Base-by-base conservation (phyloP, 2,888 invertebrate genomes). In the Leptinotarsa tumamoca region DNA sequence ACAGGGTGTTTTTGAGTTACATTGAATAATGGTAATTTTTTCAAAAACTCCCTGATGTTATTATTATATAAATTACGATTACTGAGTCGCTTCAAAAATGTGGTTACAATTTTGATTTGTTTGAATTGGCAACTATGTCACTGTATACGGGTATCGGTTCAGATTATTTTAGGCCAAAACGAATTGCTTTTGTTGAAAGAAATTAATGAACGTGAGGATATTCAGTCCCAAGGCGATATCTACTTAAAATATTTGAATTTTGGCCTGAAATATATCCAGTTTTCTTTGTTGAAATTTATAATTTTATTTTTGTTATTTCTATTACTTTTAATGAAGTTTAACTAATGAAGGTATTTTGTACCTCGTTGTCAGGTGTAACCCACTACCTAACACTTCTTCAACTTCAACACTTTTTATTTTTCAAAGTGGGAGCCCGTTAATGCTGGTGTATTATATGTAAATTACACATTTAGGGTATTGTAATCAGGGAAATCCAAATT, bases 401-500 rank as follows among this genome's bases (percentile, higher is more conserved):
- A 61, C 23, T 14, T 58, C 58, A 4, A 58, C 58, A 18, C n/a
- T 50, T 56, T 54, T 67, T 56, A 50, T 68, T 67, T 74, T 66
- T 52, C 61, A 52, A 71, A 43, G 56, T 69, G 67, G 67, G 67
- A 3, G 27, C 15, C 17, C n/a, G 43, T 43, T 43, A 43, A n/a
- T 33, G 66, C 72, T 73, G 61, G 58, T 76, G 76, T 76, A 76
- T 70, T 69, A 76, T 73, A 76, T 76, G 76, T 76, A 73, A 49
- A 76, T 71, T 76, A 49, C 70, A 76, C 73, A 70, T 76, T 63
- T 76, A 76, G 76, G 76, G 73, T 76, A 76, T 69, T 51, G 70
- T 76, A 72, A 70, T 76, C 76, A 76, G 76, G 76, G 73, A 73
- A 75, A 72, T 75, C 72, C 68, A 58, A 75, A 67, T 75, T 72